Base-by-base conservation (phyloP, 2,113 vertebrate genomes). In the Maccullochella peelii region DNA sequence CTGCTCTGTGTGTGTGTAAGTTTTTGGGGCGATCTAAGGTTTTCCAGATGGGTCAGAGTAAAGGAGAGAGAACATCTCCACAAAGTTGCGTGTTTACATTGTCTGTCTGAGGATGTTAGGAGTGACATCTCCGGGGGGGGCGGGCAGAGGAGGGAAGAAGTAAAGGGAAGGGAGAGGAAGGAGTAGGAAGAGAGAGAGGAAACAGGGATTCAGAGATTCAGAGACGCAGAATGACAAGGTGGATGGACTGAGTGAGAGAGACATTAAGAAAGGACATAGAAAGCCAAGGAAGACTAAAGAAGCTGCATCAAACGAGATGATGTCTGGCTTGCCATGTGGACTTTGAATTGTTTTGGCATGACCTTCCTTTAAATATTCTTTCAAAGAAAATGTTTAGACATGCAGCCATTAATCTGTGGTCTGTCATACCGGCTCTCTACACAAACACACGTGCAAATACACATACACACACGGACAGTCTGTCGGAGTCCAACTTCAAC, bases 301-400 rank as follows among this genome's bases (percentile, higher is more conserved):
- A 75, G 77, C 57, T 47, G n/a, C 63, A 52, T 73, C 75, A 83
- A 16, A 27, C 38, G 2, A 80, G 65, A 76, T 2, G 6, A 54
- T 0, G 47, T 79, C 82, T 78, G 59, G 71, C n/a, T 59, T 76
- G 73, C 84, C 69, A 88, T 92, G 78, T 84, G 81, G 61, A 72
- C 63, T 80, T 76, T 68, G 61, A 89, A 72, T 70, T 78, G 25
- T 85, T 89, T 77, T 89, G 84, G 87, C 85, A 79, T 16, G 59
- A 42, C 74, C 77, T 49, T 49, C 38, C 67, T 85, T 83, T 83
- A 83, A 93, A 91, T 87, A 66, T 78, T 73, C 65, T 82, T 84
- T 90, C 75, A 88, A 89, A 91, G 81, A 83, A 88, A 94, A 94
- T 89, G 86, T 94, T 94, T 93, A 85, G 87, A 92, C 84, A 88